Conservation (phyloP, 2,888 invertebrate genomes). For the Liposcelis brunnea region DNA sequence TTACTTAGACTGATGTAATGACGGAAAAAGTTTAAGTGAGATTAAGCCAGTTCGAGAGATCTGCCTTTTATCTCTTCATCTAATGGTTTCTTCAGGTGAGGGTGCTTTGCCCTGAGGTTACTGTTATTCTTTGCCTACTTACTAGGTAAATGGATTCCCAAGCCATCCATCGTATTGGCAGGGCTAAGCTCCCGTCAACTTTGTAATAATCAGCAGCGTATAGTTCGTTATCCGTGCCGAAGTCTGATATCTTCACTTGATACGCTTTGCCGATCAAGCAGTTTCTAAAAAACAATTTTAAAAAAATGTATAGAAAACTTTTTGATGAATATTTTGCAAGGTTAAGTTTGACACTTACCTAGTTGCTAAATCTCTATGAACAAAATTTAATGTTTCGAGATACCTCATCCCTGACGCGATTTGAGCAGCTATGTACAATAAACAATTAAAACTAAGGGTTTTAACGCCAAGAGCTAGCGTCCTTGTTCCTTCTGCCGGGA, state of each 20-base stretch:
- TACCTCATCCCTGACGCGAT: constrained; percentile 83
- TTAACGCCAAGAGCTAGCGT: constrained; percentile 20
- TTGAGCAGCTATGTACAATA: constrained; percentile 68
- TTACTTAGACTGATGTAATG: too few species aligned
- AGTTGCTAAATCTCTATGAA: constrained; percentile 76
- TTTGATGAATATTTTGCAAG: constrained; percentile 7
- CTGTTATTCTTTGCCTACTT: too few species aligned
- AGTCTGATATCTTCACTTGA: constrained; percentile 68
- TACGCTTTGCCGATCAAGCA: constrained; percentile 69
- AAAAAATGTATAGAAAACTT: background rate
- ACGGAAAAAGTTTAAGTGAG: background rate
- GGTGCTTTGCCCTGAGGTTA: too few species aligned
- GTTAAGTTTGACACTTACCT: constrained; percentile 31
- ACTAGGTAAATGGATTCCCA: constrained; percentile 65
- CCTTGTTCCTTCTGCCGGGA: constrained; percentile 24
- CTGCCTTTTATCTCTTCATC: background rate
- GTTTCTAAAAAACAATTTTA: constrained; percentile 45
- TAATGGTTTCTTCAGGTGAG: too few species aligned
- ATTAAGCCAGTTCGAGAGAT: background rate
- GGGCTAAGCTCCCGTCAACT: constrained; percentile 54
- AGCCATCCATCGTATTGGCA: constrained; percentile 81
- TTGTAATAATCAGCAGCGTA: constrained; percentile 69
- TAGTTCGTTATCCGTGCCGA: constrained; percentile 66
- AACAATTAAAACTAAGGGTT: constrained; percentile 43
- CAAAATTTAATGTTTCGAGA: constrained; percentile 72